Evolutionary conservation across 2,113 vertebrate species (phyloP).

Genomic region (Zosterops lateralis): DNA sequence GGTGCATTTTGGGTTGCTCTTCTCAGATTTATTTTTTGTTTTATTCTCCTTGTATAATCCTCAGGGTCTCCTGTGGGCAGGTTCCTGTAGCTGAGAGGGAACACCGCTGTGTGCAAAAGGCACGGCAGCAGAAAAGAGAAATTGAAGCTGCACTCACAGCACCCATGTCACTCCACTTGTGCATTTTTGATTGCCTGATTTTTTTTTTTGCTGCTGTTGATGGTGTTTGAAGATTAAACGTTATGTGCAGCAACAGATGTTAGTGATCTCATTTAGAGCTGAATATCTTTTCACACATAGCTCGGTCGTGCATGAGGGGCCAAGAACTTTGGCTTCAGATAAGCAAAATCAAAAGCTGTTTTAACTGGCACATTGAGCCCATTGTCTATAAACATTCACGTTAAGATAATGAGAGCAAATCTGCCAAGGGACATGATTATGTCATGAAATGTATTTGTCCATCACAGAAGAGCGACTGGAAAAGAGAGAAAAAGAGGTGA

Average conservation of each 20-base stretch:
- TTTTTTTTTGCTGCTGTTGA: background rate
- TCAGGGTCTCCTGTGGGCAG: background rate
- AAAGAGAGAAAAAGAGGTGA: background rate
- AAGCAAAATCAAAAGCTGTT: constrained; percentile 56
- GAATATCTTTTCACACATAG: constrained; percentile 46
- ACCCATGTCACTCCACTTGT: background rate
- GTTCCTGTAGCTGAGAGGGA: background rate
- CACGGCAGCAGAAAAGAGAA: background rate
- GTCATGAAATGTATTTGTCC: background rate
- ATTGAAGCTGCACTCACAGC: background rate
- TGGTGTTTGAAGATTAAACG: constrained; percentile 20
- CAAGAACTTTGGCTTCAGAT: constrained; percentile 53
- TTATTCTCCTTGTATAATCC: background rate
- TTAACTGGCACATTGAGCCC: constrained; percentile 27
- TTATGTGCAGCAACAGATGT: constrained; percentile 51
- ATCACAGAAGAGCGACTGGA: constrained; percentile 3
- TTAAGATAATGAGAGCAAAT: constrained; percentile 38
- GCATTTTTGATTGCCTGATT: background rate
- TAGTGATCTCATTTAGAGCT: constrained; percentile 43
- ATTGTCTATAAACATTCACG: constrained; percentile 31
- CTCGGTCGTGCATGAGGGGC: constrained; percentile 16
- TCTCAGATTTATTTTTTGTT: background rate
- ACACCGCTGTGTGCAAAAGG: background rate
- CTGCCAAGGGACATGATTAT: background rate
- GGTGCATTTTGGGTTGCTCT: background rate